phyloP scores from a whole-genome alignment of 2,888 invertebrate genomes.

The Limenitis camilla region DNA sequence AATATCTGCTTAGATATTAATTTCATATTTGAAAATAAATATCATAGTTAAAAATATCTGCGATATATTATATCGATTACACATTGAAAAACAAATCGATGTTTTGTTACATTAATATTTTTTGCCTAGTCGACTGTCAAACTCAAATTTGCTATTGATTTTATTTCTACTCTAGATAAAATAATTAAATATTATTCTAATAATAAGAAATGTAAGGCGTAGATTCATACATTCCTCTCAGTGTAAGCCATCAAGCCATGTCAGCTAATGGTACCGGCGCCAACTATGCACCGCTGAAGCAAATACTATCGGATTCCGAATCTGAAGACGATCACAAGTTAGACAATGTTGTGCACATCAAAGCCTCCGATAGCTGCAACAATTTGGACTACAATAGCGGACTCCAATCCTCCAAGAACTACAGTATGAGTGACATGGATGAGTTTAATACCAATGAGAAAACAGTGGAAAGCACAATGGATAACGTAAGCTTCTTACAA shows the following conservation, averaged over 20 bases:
- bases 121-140: not conserved
- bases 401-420: constrained; percentile 59
- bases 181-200: constrained; percentile 5
- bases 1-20: too few species aligned
- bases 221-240: constrained; percentile 7
- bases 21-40: too few species aligned
- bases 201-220: constrained; percentile 18
- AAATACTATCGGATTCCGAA: constrained; percentile 84
- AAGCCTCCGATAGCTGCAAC: constrained; percentile 54
- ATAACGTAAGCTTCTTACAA: constrained; percentile 66
- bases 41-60: too few species aligned
- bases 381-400: constrained; percentile 66
- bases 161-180: constrained; percentile 10
- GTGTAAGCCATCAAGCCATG: constrained; percentile 45
- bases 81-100: not conserved
- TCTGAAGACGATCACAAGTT: constrained; percentile 80
- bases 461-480: constrained; percentile 66
- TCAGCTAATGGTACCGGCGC: constrained; percentile 63
- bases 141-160: constrained; percentile 13
- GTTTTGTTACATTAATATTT: not conserved
- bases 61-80: too few species aligned
- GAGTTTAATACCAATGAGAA: constrained; percentile 64
- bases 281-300: constrained; percentile 84
- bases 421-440: constrained; percentile 64
- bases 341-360: constrained; percentile 49